phyloP scores from a whole-genome alignment of 2,888 invertebrate species.

The Petrophora chlorosata region DNA sequence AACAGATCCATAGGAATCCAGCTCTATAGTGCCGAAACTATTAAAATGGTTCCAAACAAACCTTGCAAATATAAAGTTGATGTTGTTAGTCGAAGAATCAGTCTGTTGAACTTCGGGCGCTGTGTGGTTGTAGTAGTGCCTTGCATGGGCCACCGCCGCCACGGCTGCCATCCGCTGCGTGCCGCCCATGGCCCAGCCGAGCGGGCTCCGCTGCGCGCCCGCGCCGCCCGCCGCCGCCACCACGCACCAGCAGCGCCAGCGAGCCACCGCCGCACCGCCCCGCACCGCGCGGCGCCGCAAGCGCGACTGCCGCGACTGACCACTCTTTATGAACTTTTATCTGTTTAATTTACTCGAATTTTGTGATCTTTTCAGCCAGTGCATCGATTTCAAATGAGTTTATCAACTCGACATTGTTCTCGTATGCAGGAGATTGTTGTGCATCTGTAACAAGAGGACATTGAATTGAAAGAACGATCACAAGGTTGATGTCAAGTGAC shows the following conservation, averaged over 20 bases:
- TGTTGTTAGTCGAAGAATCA: conserved; percentile 63
- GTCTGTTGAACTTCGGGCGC: conserved; percentile 66
- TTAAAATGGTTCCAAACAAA: conserved; percentile 65
- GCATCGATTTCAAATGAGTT: conserved; percentile 20
- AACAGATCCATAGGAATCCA: too few relatives aligned
- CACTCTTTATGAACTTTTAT: conserved; percentile 23
- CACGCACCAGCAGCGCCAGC: conserved; percentile 66
- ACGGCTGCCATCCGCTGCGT: conserved; percentile 85
- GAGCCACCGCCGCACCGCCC: conserved; percentile 64
- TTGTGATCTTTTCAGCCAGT: conserved; percentile 41
- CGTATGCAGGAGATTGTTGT: conserved; percentile 26
- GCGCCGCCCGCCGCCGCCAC: conserved; percentile 65
- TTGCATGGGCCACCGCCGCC: conserved; percentile 75
- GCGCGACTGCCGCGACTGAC: conserved; percentile 63
- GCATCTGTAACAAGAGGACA: conserved; percentile 59
- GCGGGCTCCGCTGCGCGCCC: conserved; percentile 78
- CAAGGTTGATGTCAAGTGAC: too few relatives aligned
- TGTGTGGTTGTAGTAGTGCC: conserved; percentile 75
- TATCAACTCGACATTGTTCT: conserved; percentile 36
- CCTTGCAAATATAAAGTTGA: conserved; percentile 91
- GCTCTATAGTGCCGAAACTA: too few relatives aligned
- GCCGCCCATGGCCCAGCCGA: conserved; percentile 87
- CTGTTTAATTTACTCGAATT: conserved; percentile 37
- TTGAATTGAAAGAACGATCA: background rate
- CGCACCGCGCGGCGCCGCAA: conserved; percentile 57